Conservation (phyloP, 2,888 invertebrate genomes). For the Meloe dianella region DNA sequence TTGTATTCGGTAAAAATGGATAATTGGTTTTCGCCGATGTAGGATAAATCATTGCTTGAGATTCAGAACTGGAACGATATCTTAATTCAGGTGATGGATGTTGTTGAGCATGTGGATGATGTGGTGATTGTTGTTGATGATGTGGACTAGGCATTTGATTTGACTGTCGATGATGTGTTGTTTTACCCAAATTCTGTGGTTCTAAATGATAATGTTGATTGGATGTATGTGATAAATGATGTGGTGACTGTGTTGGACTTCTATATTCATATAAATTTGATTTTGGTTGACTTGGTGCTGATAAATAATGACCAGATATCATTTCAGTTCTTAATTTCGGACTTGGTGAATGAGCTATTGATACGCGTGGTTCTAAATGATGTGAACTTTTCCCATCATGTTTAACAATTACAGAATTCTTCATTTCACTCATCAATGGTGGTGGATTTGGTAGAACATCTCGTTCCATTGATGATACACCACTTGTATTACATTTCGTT, state of each 20-base stretch:
- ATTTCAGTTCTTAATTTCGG: constrained; percentile 65
- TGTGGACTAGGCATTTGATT: constrained; percentile 61
- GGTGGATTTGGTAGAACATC: constrained; percentile 68
- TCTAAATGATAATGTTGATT: constrained; percentile 54
- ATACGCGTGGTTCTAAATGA: constrained; percentile 62
- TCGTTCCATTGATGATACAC: constrained; percentile 34
- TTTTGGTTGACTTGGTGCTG: constrained; percentile 60
- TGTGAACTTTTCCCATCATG: constrained; percentile 71
- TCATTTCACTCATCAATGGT: constrained; percentile 71
- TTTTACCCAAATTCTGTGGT: constrained; percentile 52
- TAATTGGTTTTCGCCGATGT: constrained; percentile 52
- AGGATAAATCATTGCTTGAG: constrained; percentile 55
- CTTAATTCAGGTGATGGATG: constrained; percentile 55
- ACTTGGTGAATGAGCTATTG: constrained; percentile 65
- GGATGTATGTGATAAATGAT: constrained; percentile 54
- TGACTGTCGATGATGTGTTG: constrained; percentile 47
- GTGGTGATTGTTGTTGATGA: constrained; percentile 58
- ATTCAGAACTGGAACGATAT: constrained; percentile 51
- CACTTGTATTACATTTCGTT: constrained; percentile 50
- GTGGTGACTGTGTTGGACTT: constrained; percentile 60
- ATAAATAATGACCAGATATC: constrained; percentile 64
- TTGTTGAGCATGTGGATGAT: constrained; percentile 56
- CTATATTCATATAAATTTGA: constrained; percentile 55
- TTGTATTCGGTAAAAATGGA: constrained; percentile 58
- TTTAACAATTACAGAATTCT: constrained; percentile 80